A percentile compares a stretch with the other conserved stretches of the same genome.
Conservation (phyloP, 2,888 invertebrate species). For the Cantharis rustica region DNA sequence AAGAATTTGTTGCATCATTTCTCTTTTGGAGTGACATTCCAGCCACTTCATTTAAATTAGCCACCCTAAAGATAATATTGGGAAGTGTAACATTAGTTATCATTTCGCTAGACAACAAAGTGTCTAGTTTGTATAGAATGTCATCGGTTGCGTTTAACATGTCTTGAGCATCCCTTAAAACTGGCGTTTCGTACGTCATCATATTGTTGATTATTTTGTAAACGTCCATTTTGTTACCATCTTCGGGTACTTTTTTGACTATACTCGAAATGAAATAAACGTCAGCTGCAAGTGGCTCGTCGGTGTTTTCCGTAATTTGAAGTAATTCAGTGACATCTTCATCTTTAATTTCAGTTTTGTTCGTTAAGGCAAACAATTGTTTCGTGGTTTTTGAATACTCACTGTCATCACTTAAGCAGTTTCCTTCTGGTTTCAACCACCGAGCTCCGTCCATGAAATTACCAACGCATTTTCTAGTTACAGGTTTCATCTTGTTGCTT, state of each 20-base stretch:
- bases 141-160: constrained; percentile 66
- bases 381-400: constrained; percentile 12
- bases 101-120: constrained; percentile 55
- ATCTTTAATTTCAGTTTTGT: neutral
- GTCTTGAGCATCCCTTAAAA: constrained; percentile 49
- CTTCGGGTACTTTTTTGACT: constrained; percentile 2
- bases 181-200: constrained; percentile 58
- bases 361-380: constrained; percentile 15
- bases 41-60: neutral
- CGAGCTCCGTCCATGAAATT: constrained; percentile 60
- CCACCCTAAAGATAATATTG: neutral
- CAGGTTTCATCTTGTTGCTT: constrained; percentile 60
- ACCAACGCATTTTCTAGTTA: constrained; percentile 60
- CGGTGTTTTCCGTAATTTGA: neutral
- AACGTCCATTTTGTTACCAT: constrained; percentile 3
- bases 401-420: constrained; percentile 10
- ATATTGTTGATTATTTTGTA: constrained; percentile 58
- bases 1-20: neutral
- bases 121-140: constrained; percentile 62
- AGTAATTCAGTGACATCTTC: neutral
- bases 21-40: neutral
- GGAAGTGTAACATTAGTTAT: neutral
- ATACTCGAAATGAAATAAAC: constrained; percentile 36
- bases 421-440: constrained; percentile 57
- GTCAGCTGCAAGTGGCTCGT: constrained; percentile 7